phyloP scores from a whole-genome alignment of 2,113 vertebrate genomes.

The Dendrocopos noguchii region DNA sequence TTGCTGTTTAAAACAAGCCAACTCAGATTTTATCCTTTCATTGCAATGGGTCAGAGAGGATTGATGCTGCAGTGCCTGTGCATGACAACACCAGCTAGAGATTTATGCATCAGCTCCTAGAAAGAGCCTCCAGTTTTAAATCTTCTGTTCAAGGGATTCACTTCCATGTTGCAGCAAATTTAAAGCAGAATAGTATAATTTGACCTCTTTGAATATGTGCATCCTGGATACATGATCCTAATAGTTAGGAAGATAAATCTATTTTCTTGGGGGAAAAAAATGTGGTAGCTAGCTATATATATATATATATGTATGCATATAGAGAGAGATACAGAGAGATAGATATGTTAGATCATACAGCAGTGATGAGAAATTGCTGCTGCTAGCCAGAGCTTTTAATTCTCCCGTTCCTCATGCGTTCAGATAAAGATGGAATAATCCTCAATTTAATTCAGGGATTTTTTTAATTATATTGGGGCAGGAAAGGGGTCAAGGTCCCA shows the following conservation, averaged over 20 bases:
- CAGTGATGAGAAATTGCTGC: not conserved
- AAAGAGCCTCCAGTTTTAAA: not conserved
- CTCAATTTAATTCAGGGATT: not conserved
- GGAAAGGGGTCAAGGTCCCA: not conserved
- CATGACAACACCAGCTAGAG: rapidly evolving
- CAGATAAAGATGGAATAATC: not conserved
- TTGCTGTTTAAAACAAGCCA: constrained; percentile 1
- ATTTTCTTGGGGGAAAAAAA: not conserved
- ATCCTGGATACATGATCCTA: not conserved
- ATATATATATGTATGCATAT: no score
- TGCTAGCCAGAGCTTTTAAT: not conserved
- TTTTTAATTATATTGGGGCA: not conserved
- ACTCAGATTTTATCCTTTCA: not conserved
- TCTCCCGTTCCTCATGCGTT: not conserved
- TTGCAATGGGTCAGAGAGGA: not conserved
- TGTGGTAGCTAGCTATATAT: not conserved
- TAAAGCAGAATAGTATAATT: not conserved
- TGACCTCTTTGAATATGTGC: not conserved
- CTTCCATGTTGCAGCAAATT: not conserved
- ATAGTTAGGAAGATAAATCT: not conserved
- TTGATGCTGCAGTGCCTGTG: not conserved
- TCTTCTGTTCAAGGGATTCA: not conserved
- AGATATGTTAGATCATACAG: not conserved
- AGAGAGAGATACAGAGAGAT: no score
- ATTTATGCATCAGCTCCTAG: not conserved